Percentiles rank a stretch among this genome's conserved stretches.
These are phyloP conservation scores for Diarsia brunnea DNA, from an alignment of 2,888 invertebrate genomes.

Conservation along the genomic window DNA sequence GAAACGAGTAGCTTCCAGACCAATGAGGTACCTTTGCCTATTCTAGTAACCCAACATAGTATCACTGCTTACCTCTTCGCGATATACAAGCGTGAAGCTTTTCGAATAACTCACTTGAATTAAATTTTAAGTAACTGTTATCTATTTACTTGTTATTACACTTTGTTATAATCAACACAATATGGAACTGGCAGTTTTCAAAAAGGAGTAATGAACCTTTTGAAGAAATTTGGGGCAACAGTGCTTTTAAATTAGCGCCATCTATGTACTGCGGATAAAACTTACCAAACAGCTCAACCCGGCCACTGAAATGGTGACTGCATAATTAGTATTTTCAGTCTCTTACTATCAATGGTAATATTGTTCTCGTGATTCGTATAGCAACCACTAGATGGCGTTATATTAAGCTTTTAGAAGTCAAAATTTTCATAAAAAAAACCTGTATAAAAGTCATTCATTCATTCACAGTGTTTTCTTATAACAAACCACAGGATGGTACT, in stretches of 20 bases:
- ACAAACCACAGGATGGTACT: not conserved
- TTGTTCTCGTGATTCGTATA: not conserved
- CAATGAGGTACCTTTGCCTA: no score
- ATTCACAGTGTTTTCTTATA: not conserved
- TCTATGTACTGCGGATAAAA: slow-evolving; percentile 3
- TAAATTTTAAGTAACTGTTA: not conserved
- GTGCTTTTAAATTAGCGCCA: slow-evolving; percentile 1
- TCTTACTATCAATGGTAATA: not conserved
- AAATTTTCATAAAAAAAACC: not conserved
- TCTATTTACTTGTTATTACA: no score
- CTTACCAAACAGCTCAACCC: no score
- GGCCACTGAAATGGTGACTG: not conserved
- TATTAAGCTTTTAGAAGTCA: not conserved
- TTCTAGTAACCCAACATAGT: no score
- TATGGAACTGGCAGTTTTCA: not conserved
- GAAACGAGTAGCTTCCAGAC: not conserved
- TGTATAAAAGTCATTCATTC: not conserved
- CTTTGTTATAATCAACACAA: not conserved
- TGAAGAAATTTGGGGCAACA: not conserved
- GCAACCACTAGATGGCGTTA: slow-evolving; percentile 17
- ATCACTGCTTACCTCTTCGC: not conserved
- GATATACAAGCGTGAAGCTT: not conserved
- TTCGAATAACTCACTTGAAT: not conserved
- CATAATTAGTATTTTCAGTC: not conserved
- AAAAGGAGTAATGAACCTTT: not conserved